phyloP scores from a whole-genome alignment of 1,140 invertebrate species.

The Aphelinus atriplicis region DNA sequence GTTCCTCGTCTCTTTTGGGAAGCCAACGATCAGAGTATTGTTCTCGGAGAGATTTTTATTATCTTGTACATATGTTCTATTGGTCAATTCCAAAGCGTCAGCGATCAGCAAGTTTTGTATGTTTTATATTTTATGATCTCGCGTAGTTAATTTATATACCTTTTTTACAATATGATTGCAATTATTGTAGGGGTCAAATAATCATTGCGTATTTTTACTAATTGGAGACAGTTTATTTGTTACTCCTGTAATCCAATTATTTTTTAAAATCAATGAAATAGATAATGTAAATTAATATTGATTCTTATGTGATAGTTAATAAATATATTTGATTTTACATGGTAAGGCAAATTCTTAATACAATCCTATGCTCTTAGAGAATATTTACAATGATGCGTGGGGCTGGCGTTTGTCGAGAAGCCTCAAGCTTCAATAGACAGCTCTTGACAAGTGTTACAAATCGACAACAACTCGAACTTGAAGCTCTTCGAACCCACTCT shows the following conservation, averaged over 20 bases:
- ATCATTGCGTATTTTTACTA: neutral
- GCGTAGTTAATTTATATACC: conserved; percentile 22
- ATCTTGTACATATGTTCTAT: conserved; percentile 35
- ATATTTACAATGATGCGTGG: neutral
- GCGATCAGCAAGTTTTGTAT: neutral
- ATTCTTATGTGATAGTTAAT: conserved; percentile 37
- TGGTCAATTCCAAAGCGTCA: conserved; percentile 25
- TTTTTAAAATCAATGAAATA: conserved; percentile 31
- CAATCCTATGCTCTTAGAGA: conserved; percentile 11
- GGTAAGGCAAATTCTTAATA: conserved; percentile 27
- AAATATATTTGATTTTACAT: conserved; percentile 47
- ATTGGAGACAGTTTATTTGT: conserved; percentile 11
- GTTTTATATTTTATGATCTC: conserved; percentile 43
- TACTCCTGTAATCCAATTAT: conserved; percentile 22
- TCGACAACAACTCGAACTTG: too few species aligned
- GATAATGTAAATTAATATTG: conserved; percentile 34
- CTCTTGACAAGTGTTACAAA: too few species aligned
- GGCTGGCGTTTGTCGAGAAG: too few species aligned
- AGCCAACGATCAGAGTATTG: conserved; percentile 24
- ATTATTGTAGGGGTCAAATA: conserved; percentile 24
- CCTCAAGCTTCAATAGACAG: too few species aligned
- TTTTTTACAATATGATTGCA: conserved; percentile 9
- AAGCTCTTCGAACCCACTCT: too few species aligned
- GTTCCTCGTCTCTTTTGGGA: conserved; percentile 29
- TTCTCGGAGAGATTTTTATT: conserved; percentile 33